Percentiles rank a stretch among this genome's conserved stretches.
Evolutionary conservation across 2,113 vertebrate species (phyloP).

Genomic region (Ictalurus punctatus): DNA sequence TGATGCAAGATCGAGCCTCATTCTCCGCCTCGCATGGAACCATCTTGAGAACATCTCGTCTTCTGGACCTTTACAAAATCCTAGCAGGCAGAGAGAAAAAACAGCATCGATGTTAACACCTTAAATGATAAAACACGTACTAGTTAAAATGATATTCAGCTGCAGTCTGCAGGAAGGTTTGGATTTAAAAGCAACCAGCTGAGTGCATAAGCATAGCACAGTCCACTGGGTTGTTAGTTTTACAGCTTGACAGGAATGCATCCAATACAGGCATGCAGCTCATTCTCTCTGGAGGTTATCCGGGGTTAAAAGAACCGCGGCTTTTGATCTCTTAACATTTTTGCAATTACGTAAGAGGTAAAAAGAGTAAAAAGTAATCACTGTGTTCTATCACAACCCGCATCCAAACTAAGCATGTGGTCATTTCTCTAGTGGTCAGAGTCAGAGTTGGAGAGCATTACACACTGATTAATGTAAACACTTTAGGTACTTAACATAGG

Average conservation of each 20-base stretch:
- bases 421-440: conserved; percentile 17
- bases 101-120: not conserved
- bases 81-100: not conserved
- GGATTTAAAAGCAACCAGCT: not conserved
- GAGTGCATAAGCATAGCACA: not conserved
- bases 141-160: not conserved
- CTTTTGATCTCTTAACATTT: not conserved
- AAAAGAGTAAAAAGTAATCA: not conserved
- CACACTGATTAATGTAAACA: conserved; percentile 33
- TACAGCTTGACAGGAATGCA: not conserved
- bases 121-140: not conserved
- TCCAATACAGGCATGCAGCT: not conserved
- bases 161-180: not conserved
- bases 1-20: not conserved
- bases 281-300: not conserved
- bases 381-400: not conserved
- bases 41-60: not conserved
- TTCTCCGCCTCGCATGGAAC: not conserved
- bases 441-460: conserved; percentile 16
- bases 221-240: not conserved
- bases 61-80: too few species aligned
- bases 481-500: conserved; percentile 24
- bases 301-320: not conserved
- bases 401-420: not conserved
- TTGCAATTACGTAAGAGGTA: not conserved